These are phyloP conservation scores for Salpingus planirostris DNA, from an alignment of 2,888 invertebrate species.

Conservation along the genomic window DNA sequence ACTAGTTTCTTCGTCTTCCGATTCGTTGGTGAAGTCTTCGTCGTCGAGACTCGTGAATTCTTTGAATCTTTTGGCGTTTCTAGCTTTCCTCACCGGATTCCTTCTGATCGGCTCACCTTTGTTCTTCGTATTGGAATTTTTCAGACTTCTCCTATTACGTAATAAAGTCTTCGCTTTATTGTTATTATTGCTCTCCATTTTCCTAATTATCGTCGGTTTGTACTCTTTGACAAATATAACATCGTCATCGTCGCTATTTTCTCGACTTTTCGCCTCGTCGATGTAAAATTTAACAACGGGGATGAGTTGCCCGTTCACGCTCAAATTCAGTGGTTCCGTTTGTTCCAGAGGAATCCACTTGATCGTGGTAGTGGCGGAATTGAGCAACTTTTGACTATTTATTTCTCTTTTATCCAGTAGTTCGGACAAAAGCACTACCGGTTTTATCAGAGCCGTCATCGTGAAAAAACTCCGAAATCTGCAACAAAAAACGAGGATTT, in stretches of 20 bases:
- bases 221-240: conserved; percentile 28
- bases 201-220: conserved; percentile 4
- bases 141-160: background rate
- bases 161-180: too few species aligned
- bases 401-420: too few species aligned
- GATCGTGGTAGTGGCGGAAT: too few species aligned
- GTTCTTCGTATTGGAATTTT: background rate
- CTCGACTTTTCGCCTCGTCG: conserved; percentile 2
- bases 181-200: conserved; percentile 1
- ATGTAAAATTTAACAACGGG: background rate
- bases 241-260: conserved; percentile 20
- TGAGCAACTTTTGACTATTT: too few species aligned
- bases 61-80: conserved; percentile 6
- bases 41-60: conserved; percentile 10
- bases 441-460: too few species aligned
- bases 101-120: conserved; percentile 9
- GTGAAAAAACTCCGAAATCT: too few species aligned
- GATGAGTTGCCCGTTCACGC: background rate
- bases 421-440: too few species aligned
- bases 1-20: conserved; percentile 2
- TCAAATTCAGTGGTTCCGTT: conserved; percentile 10
- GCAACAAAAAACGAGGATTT: too few species aligned
- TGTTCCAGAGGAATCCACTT: too few species aligned
- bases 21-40: conserved; percentile 8
- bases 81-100: conserved; percentile 14